phyloP scores from a whole-genome alignment of 2,888 invertebrate genomes.

The Prosopocoilus inquinatus region DNA sequence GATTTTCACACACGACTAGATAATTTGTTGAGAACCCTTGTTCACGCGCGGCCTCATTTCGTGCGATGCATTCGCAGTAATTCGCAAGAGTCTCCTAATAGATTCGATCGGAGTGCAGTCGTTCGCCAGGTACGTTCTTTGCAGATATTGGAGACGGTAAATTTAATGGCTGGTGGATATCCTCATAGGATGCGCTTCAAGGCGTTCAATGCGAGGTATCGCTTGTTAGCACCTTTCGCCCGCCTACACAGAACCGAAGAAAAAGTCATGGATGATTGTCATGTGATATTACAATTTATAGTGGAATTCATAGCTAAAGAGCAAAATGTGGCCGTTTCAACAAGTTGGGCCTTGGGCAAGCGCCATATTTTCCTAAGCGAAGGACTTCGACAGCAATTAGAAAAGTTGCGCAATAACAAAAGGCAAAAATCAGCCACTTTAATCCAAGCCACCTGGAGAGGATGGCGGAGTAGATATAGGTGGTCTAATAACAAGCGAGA shows the following conservation, averaged over 20 bases:
- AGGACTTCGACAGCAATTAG: conserved; percentile 86
- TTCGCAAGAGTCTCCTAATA: conserved; percentile 73
- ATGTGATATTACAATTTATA: conserved; percentile 71
- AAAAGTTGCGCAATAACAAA: conserved; percentile 75
- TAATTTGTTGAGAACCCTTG: conserved; percentile 85
- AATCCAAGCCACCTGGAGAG: conserved; percentile 84
- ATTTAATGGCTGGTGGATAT: conserved; percentile 92
- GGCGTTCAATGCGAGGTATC: conserved; percentile 84
- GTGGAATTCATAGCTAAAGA: conserved; percentile 59
- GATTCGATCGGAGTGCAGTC: conserved; percentile 81
- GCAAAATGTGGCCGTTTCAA: conserved; percentile 59
- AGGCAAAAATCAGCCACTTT: conserved; percentile 78
- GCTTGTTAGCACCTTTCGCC: conserved; percentile 79
- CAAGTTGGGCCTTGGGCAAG: conserved; percentile 89
- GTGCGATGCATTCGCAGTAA: conserved; percentile 91
- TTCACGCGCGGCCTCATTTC: conserved; percentile 93
- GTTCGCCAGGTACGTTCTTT: conserved; percentile 87
- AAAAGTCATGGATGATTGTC: conserved; percentile 75
- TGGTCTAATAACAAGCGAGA: conserved; percentile 60
- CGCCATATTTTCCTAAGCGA: conserved; percentile 93
- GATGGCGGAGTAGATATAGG: conserved; percentile 68
- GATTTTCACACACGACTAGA: conserved; percentile 94
- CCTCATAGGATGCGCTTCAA: conserved; percentile 95
- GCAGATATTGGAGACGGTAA: conserved; percentile 87
- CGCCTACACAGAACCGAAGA: conserved; percentile 65